Evolutionary conservation across 2,888 invertebrate species (phyloP).

Genomic region (Drosophila neoperkinsi): DNA sequence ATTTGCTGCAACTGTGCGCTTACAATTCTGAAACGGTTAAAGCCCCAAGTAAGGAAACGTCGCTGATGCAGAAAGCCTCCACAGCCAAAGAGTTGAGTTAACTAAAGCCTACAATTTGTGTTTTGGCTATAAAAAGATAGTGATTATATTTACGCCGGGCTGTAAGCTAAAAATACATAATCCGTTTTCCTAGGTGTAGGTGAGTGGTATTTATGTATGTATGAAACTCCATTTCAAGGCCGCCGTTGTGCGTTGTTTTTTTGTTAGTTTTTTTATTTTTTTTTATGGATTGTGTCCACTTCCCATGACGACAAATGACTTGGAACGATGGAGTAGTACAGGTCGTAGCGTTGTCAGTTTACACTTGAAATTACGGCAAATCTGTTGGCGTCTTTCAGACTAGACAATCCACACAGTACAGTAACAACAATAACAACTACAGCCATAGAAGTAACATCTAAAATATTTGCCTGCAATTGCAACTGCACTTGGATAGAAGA

Average conservation of each 20-base stretch:
- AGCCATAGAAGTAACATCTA: constrained; percentile 16
- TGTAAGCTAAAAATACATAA: neutral
- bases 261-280: constrained; percentile 17
- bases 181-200: neutral
- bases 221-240: constrained; percentile 34
- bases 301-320: constrained; percentile 75
- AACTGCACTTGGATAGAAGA: constrained; percentile 44
- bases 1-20: constrained; percentile 22
- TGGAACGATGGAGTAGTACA: constrained; percentile 67
- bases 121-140: neutral
- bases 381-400: constrained; percentile 77
- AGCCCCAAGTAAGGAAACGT: constrained; percentile 12
- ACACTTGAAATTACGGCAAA: constrained; percentile 58
- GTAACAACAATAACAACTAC: constrained; percentile 35
- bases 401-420: constrained; percentile 62
- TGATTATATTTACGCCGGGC: neutral
- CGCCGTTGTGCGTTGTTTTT: constrained; percentile 29
- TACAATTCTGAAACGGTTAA: constrained; percentile 24
- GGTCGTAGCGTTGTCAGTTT: constrained; percentile 52
- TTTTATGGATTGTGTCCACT: constrained; percentile 56
- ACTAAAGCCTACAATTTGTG: neutral
- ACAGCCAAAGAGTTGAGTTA: constrained; percentile 1
- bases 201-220: constrained; percentile 4
- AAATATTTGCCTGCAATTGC: constrained; percentile 43
- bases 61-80: constrained; percentile 10